These are phyloP conservation scores for Globia sparganii DNA, from an alignment of 2,888 invertebrate species.

Conservation along the genomic window DNA sequence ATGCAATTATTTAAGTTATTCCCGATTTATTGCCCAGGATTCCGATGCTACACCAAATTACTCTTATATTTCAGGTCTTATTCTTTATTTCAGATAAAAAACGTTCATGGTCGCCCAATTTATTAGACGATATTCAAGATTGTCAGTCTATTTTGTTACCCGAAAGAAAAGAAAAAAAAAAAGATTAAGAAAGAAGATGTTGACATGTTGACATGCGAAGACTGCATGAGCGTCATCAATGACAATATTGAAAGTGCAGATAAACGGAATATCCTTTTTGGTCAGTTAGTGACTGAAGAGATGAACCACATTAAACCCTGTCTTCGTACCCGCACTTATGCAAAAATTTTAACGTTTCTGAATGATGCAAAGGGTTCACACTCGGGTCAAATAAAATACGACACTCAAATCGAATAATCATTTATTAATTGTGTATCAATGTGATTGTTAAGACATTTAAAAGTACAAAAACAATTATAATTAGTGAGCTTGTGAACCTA, in stretches of 20 bases:
- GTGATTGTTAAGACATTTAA: constrained; percentile 29
- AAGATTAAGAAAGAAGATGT: constrained; percentile 5
- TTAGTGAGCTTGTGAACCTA: constrained; percentile 17
- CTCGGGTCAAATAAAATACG: constrained; percentile 31
- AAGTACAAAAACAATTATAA: constrained; percentile 31
- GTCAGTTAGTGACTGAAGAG: constrained; percentile 27
- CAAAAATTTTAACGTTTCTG: constrained; percentile 30
- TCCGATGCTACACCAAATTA: constrained; percentile 16
- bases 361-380: constrained; percentile 35
- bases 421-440: constrained; percentile 25
- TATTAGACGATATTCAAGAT: constrained; percentile 32
- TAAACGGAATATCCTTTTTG: constrained; percentile 30
- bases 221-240: constrained; percentile 14
- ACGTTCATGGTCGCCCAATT: constrained; percentile 31
- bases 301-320: constrained; percentile 28
- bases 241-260: constrained; percentile 23
- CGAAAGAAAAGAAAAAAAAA: constrained; percentile 16
- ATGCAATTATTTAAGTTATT: constrained; percentile 29
- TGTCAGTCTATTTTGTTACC: constrained; percentile 30
- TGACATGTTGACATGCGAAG: constrained; percentile 13
- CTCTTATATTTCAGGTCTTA: constrained; percentile 20
- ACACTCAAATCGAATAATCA: constrained; percentile 29
- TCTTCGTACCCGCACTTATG: constrained; percentile 36
- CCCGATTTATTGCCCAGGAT: constrained; percentile 18
- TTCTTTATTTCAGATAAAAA: constrained; percentile 33